phyloP scores from a whole-genome alignment of 2,888 invertebrate genomes.

The Sminthurides aquaticus region DNA sequence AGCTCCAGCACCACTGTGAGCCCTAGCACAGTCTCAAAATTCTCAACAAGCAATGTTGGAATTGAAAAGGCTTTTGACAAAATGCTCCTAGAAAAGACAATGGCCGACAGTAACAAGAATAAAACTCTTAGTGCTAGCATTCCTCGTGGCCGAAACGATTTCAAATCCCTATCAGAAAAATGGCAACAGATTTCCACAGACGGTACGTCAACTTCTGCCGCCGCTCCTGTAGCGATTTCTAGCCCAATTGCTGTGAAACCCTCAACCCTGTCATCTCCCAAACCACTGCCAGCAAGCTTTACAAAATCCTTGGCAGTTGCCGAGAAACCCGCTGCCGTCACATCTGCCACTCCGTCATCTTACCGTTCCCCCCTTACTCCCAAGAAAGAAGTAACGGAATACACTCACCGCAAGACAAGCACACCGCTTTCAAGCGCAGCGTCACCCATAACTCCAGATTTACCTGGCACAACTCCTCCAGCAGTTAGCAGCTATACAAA shows the following conservation, averaged over 20 bases:
- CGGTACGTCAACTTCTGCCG: constrained; percentile 32
- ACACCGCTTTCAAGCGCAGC: background rate
- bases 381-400: constrained; percentile 14
- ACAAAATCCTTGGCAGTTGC: constrained; percentile 13
- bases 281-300: background rate
- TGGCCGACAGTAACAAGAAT: constrained; percentile 22
- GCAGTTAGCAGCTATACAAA: background rate
- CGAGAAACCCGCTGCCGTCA: constrained; percentile 9
- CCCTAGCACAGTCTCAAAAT: background rate
- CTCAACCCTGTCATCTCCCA: background rate
- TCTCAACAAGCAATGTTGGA: constrained; percentile 23
- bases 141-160: constrained; percentile 43
- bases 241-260: background rate
- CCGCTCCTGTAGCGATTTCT: constrained; percentile 19
- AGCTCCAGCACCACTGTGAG: background rate
- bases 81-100: constrained; percentile 34
- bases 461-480: background rate
- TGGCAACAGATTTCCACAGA: constrained; percentile 46
- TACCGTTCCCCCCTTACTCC: constrained; percentile 9
- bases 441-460: background rate
- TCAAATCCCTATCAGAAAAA: constrained; percentile 46
- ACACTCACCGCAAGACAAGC: background rate
- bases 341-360: background rate
- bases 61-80: constrained; percentile 42
- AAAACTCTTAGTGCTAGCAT: constrained; percentile 29